A percentile compares a stretch with the other conserved stretches of the same genome.
phyloP scores from a whole-genome alignment of 2,888 invertebrate species.

The Parapristionchus giblindavisi region DNA sequence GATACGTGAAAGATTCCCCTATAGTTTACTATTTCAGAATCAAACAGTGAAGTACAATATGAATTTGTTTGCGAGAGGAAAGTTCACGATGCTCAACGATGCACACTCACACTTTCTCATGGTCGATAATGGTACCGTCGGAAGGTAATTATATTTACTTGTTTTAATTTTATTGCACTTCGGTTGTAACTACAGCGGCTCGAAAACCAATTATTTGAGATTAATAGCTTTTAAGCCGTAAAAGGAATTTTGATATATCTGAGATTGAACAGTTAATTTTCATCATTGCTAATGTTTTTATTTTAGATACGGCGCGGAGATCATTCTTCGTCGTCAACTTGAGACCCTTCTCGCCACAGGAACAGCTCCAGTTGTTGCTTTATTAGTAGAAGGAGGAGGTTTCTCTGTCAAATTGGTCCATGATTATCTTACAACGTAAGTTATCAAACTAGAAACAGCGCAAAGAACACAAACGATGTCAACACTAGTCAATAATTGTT shows the following conservation, averaged over 20 bases:
- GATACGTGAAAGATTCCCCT: no score
- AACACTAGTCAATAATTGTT: not conserved
- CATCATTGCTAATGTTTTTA: no score
- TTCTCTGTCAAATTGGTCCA: constrained; percentile 94
- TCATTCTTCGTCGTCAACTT: constrained; percentile 87
- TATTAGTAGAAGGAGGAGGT: constrained; percentile 96
- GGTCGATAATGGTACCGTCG: constrained; percentile 96
- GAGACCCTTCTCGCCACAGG: constrained; percentile 80
- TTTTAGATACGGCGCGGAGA: constrained; percentile 78
- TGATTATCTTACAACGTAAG: constrained; percentile 84
- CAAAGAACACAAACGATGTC: not conserved
- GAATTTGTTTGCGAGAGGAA: constrained; percentile 72
- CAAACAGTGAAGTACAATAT: constrained; percentile 58
- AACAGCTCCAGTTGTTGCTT: constrained; percentile 82
- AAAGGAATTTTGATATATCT: not conserved
- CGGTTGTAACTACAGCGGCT: not conserved
- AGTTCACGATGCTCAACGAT: constrained; percentile 91
- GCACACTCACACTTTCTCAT: constrained; percentile 95
- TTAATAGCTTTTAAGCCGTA: not conserved
- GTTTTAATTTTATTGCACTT: not conserved
- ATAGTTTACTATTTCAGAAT: constrained; percentile 46
- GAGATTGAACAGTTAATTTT: no score
- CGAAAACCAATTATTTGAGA: not conserved
- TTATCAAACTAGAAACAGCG: not conserved
- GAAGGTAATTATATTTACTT: constrained; percentile 69